These are phyloP conservation scores for Sinocyclocheilus maitianheensis DNA, from an alignment of 2,113 vertebrate genomes.

Conservation along the genomic window DNA sequence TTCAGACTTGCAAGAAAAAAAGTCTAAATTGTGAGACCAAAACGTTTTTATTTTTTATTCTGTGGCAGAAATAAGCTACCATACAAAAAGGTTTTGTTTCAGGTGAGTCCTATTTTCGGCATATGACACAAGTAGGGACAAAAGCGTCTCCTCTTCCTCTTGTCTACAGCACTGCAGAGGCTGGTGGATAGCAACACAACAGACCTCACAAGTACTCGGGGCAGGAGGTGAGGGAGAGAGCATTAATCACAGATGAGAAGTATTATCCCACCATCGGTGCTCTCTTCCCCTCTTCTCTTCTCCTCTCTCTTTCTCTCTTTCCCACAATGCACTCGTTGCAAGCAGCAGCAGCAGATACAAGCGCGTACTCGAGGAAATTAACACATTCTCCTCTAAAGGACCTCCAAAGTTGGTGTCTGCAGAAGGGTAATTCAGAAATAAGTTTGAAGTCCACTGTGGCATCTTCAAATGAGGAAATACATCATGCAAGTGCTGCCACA, in stretches of 20 bases:
- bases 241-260: conserved; percentile 52
- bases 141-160: background rate
- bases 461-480: conserved; percentile 16
- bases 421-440: conserved; percentile 35
- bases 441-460: conserved; percentile 28
- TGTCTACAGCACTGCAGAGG: background rate
- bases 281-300: conserved; percentile 17
- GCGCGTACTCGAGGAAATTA: conserved; percentile 29
- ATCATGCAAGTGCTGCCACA: background rate
- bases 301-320: background rate
- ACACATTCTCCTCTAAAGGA: conserved; percentile 48
- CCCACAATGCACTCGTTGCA: conserved; percentile 34
- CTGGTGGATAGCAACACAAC: conserved; percentile 32
- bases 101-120: conserved; percentile 3
- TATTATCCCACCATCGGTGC: conserved; percentile 41
- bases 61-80: background rate
- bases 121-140: background rate
- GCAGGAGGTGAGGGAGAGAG: conserved; percentile 36
- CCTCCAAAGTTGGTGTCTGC: conserved; percentile 27
- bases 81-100: conserved; percentile 5
- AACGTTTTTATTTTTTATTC: background rate
- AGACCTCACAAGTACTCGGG: conserved; percentile 31
- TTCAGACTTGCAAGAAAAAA: background rate
- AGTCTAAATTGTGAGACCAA: background rate
- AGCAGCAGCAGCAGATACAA: background rate